Evolutionary conservation across 2,113 vertebrate genomes (phyloP).

Genomic region (Heptranchias perlo): DNA sequence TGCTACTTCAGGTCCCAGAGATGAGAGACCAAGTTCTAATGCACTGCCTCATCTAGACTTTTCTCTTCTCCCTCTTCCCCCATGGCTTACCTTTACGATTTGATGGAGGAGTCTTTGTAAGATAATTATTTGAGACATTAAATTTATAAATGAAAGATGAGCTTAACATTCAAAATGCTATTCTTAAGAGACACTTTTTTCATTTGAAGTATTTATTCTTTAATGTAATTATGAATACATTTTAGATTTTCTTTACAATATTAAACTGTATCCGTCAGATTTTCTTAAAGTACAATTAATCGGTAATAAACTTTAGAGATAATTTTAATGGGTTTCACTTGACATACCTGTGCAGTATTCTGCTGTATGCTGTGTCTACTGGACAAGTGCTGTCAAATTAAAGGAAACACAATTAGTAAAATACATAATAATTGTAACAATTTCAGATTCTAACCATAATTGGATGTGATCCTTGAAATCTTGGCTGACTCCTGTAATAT

Average conservation of each 20-base stretch:
- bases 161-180: background rate
- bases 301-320: background rate
- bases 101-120: background rate
- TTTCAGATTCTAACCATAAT: background rate
- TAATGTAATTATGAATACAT: background rate
- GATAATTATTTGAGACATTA: background rate
- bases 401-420: slow-evolving; percentile 45
- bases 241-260: background rate
- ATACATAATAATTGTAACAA: background rate
- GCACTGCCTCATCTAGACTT: background rate
- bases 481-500: background rate
- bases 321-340: background rate
- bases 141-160: background rate
- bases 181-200: background rate
- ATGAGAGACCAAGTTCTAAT: background rate
- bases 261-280: background rate
- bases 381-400: slow-evolving; percentile 78
- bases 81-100: background rate
- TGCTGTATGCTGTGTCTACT: slow-evolving; percentile 94
- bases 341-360: slow-evolving; percentile 85
- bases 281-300: background rate
- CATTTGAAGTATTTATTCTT: background rate
- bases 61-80: background rate
- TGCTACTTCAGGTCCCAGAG: background rate
- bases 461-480: background rate